Evolutionary conservation across 2,113 vertebrate genomes (phyloP).

Genomic region (Platichthys flesus): DNA sequence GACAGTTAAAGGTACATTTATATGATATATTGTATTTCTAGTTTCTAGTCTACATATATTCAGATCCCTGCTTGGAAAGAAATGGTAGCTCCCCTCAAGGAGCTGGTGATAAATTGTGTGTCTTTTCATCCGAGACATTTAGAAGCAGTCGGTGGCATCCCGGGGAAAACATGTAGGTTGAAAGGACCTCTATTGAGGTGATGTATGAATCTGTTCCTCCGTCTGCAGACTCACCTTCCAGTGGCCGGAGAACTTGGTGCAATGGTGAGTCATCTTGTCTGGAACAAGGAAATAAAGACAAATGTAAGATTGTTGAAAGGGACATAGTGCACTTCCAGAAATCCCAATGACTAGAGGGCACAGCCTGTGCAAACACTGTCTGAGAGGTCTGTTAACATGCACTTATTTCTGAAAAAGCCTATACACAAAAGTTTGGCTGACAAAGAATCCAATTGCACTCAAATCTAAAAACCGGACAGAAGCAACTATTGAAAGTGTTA

Average conservation of each 20-base stretch:
- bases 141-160: not conserved
- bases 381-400: too few species aligned
- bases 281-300: constrained; percentile 16
- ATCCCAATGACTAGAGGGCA: not conserved
- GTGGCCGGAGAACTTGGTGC: constrained; percentile 89
- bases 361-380: not conserved
- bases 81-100: not conserved
- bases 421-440: not conserved
- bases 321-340: not conserved
- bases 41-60: not conserved
- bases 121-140: not conserved
- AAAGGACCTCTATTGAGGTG: constrained; percentile 4
- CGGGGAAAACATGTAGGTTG: not conserved
- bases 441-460: not conserved
- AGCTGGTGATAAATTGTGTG: not conserved
- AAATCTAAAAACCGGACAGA: not conserved
- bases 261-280: constrained; percentile 88
- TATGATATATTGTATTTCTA: not conserved
- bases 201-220: constrained; percentile 20
- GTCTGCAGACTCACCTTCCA: constrained; percentile 88
- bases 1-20: not conserved
- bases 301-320: not conserved
- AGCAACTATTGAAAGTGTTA: not conserved
- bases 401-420: too few species aligned
- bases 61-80: not conserved